Base-by-base conservation (phyloP, 2,797 vertebrate species). In the Alfaro cultratus region DNA sequence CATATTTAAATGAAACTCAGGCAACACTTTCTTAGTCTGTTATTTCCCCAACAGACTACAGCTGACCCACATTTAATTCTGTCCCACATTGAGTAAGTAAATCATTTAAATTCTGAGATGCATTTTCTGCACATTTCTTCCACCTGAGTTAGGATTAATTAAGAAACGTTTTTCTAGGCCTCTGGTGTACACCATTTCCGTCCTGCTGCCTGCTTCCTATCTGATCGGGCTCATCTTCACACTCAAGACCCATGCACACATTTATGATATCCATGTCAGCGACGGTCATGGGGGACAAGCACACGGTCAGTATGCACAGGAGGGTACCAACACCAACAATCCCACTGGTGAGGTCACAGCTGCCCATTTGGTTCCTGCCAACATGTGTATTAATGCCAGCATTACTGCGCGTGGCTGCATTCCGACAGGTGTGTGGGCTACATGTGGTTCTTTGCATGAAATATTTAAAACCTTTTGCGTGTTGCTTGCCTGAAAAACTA, bases 161-260 rank as follows among this genome's bases (percentile, higher is more conserved):
- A 31, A 16, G 41, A 9, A 53, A 31, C 75, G 18, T 78, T 36
- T 34, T 77, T 74, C 5, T 87, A 97, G 95, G 81, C 96, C 96
- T 11, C 87, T 96, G 80, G 96, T 98, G 74, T 97, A 98, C 92
- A 96, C 97, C 0, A 93, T 97, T 62, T 96, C 95, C 10, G 90
- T 97, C 75, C 91, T 97, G 84, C 95, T 98, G 67, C 97, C 97
- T 0, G 89, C 93, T 0, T 96, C 96, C 0, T 98, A 98, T 89
- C 85, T 97, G 81, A 94, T 95, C 0, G 97, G 97, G 34, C 96
- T 98, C 80, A 89, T 97, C 92, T 97, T 97, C 93, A 97, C 97
- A 0, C 93, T 97, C 85, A 98, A 98, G 93, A 97, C 97, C 0
- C 97, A 97, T 92, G 95, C 96, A 0, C 97, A 97, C 92, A 97